Base-by-base conservation (phyloP, 2,888 invertebrate species). In the Serrognathus titanus region DNA sequence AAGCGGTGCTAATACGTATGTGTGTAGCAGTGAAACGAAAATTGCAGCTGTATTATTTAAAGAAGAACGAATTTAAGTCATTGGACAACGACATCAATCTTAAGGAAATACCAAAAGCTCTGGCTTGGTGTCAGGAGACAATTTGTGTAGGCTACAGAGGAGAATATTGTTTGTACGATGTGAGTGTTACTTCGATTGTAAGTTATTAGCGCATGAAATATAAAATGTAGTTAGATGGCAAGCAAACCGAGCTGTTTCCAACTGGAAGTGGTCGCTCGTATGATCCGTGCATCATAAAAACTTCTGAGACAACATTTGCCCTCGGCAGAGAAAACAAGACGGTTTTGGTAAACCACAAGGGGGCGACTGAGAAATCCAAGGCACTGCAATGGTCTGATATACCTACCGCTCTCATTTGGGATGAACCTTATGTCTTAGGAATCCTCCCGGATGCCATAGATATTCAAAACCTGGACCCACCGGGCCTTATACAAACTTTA, bases 351-450 rank as follows among this genome's bases (percentile, higher is more conserved):
- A 89, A 94, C 74, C 86, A 88, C 16, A 83, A 83, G 41, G 87
- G 88, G 16, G 81, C 83, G 65, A 83, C 88, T 48, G 84, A 86
- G 55, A 85, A 82, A 73, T 87, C 84, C 73, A 84, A 88, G 74
- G 86, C 88, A 16, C 81, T 92, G 2, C 88, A 87, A 70, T 94
- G 93, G 93, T 82, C 85, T 3, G 91, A 92, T 70, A 82, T 87
- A 20, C 92, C 94, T 8, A 76, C 84, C 57, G 84, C 83, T 58
- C 80, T 89, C 62, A 94, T 89, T 31, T 94, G 95, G 87, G 96
- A 98, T 77, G 89, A 92, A 68, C 98, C 98, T 0, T 99, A 92
- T 76, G 82, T 94, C 13, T 79, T 98, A 55, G 95, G 94, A 4
- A 82, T 97, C 48, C 80, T 94, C 48, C 84, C 89, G 49, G 93